A percentile compares a stretch with the other conserved stretches of the same genome.
phyloP scores from a whole-genome alignment of 2,888 invertebrate species.

The Digitonthophagus gazella region DNA sequence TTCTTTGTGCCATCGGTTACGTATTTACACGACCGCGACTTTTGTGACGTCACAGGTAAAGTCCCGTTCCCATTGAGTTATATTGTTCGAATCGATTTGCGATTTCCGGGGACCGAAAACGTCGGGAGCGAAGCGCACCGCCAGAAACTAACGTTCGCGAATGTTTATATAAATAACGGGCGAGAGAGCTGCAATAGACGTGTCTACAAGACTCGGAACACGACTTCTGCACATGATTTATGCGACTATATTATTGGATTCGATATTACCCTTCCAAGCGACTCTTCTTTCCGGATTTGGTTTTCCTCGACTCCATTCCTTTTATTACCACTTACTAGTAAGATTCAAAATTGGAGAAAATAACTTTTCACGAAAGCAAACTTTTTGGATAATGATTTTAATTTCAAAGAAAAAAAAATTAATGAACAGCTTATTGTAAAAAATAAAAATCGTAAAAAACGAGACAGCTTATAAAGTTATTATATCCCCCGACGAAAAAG shows the following conservation, averaged over 20 bases:
- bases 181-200: conserved; percentile 1
- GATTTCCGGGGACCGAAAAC: not conserved
- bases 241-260: conserved; percentile 14
- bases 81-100: conserved; percentile 7
- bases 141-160: not conserved
- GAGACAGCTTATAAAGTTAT: not conserved
- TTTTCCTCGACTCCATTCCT: not conserved
- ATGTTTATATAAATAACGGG: conserved; percentile 14
- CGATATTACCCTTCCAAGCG: conserved; percentile 10
- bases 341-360: conserved; percentile 10
- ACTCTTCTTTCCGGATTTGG: not conserved
- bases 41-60: not conserved
- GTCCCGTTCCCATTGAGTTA: not conserved
- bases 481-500: too few species aligned
- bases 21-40: too few species aligned
- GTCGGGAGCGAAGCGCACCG: too few species aligned
- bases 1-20: too few species aligned
- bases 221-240: conserved; percentile 14
- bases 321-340: conserved; percentile 1
- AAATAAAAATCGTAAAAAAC: not conserved
- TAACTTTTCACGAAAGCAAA: not conserved
- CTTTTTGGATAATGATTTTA: not conserved
- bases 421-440: too few species aligned
- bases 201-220: conserved; percentile 10
- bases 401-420: too few species aligned